Evolutionary conservation across 1,140 invertebrate genomes (phyloP), one percentile per base, ranked within the genome.

Genomic region (Branchinecta lindahli): DNA sequence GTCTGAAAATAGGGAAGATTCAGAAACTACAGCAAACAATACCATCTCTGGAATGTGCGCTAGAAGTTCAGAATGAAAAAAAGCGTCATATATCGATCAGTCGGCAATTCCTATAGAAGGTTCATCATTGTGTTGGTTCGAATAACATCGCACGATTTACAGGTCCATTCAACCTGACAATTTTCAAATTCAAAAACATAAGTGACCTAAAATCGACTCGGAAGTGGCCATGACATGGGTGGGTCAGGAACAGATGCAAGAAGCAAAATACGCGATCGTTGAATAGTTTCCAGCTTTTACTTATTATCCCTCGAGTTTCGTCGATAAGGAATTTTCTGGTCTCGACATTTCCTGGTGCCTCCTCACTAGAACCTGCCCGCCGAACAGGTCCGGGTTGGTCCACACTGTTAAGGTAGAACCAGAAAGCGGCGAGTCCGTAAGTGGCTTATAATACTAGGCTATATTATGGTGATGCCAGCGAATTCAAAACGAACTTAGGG

Each of bases 71-170:
- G 52, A 61, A 20, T 20, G 47, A 15, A 61, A 20, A 61, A 1
- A 61, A 61, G 52, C 52, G 2, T 61, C 52, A 61, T 61, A 15
- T 61, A 61, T 61, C 52, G 52, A 61, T 61, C 52, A 61, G 52
- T 61, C 52, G 52, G 52, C 52, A 61, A 2, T 61, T 61, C 52
- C 52, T 61, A 61, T 61, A 61, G 52, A 61, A 61, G 18, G 52
- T 20, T 61, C 52, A 61, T 61, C 52, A 61, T 61, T 61, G 12
- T 15, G 12, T 12, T 61, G n/a, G n/a, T n/a, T n/a, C n/a, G n/a
- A n/a, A n/a, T n/a, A n/a, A n/a, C n/a, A n/a, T n/a, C n/a, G n/a
- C n/a, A n/a, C n/a, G n/a, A n/a, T n/a, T n/a, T n/a, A n/a, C n/a
- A n/a, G n/a, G n/a, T n/a, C n/a, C 18, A 3, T 61, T 15, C 4